Percentiles rank a stretch among this genome's conserved stretches.
Conservation (phyloP, 1,140 invertebrate genomes). For the Gonioctena quinquepunctata region DNA sequence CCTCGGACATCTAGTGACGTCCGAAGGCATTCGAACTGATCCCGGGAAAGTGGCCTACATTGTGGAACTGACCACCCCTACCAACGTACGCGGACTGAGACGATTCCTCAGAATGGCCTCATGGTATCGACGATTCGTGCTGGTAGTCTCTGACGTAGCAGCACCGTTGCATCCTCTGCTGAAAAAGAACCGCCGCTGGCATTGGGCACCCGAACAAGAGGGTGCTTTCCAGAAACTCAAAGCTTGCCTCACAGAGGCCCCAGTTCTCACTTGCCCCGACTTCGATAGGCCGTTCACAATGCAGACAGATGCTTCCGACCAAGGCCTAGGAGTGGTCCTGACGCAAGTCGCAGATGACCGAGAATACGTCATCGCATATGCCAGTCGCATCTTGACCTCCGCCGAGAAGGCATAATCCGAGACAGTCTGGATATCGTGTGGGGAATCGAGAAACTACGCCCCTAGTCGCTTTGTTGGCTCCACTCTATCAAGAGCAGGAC, state of each 20-base stretch:
- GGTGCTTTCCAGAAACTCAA: not conserved
- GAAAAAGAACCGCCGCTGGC: not conserved
- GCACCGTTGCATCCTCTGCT: conserved; percentile 40
- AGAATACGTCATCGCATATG: conserved; percentile 32
- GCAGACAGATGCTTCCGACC: conserved; percentile 34
- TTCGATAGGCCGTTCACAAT: conserved; percentile 15
- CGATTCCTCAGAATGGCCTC: conserved; percentile 9
- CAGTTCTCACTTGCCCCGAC: conserved; percentile 21
- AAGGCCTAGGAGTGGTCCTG: conserved; percentile 36
- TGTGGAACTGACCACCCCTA: conserved; percentile 42
- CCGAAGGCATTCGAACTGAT: not conserved
- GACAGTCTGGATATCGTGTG: too few relatives aligned
- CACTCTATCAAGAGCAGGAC: too few relatives aligned
- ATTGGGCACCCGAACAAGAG: not conserved
- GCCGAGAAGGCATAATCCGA: too few relatives aligned
- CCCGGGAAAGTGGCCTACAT: conserved; percentile 37
- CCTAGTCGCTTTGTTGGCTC: too few relatives aligned
- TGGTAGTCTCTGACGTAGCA: not conserved
- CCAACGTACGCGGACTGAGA: conserved; percentile 26
- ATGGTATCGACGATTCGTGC: conserved; percentile 23
- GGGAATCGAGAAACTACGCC: too few relatives aligned
- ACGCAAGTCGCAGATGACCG: conserved; percentile 24
- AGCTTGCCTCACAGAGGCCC: not conserved
- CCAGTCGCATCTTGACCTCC: conserved; percentile 46
- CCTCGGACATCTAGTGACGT: conserved; percentile 1